phyloP scores from a whole-genome alignment of 2,888 invertebrate species.

The Eretmocerus hayati region DNA sequence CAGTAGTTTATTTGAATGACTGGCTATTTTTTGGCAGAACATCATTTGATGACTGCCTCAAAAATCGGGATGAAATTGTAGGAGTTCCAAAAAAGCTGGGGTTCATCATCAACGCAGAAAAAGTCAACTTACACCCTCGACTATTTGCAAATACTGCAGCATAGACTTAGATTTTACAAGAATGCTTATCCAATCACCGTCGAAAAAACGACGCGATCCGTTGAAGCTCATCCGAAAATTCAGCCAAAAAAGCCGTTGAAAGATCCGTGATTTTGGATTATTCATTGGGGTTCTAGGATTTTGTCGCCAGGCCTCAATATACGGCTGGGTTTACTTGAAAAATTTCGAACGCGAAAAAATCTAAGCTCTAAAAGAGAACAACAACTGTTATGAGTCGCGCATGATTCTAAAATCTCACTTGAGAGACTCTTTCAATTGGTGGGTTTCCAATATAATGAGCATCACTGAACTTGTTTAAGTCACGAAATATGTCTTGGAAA shows the following conservation, averaged over 20 bases:
- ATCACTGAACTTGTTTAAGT: neutral
- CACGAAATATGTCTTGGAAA: neutral
- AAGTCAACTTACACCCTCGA: neutral
- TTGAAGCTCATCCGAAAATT: neutral
- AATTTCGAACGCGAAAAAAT: constrained; percentile 3
- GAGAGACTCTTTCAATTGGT: neutral
- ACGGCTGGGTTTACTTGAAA: constrained; percentile 9
- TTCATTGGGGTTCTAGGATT: neutral
- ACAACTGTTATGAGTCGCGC: neutral
- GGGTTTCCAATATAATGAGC: neutral
- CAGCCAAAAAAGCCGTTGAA: neutral
- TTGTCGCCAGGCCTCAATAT: neutral
- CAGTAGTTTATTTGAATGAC: constrained; percentile 11
- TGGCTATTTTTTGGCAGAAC: constrained; percentile 10
- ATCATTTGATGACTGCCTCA: neutral
- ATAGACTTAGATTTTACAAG: constrained; percentile 1
- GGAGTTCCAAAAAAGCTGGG: constrained; percentile 1
- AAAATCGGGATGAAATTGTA: neutral
- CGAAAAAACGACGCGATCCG: neutral
- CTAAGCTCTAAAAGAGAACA: neutral
- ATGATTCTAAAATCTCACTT: neutral
- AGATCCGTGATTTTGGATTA: constrained; percentile 16
- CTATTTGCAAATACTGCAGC: constrained; percentile 3
- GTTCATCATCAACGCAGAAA: constrained; percentile 4
- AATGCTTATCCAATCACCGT: neutral